A percentile compares a stretch with the other conserved stretches of the same genome.
phyloP scores from a whole-genome alignment of 2,888 invertebrate genomes.

The Caenorhabditis plicata region DNA sequence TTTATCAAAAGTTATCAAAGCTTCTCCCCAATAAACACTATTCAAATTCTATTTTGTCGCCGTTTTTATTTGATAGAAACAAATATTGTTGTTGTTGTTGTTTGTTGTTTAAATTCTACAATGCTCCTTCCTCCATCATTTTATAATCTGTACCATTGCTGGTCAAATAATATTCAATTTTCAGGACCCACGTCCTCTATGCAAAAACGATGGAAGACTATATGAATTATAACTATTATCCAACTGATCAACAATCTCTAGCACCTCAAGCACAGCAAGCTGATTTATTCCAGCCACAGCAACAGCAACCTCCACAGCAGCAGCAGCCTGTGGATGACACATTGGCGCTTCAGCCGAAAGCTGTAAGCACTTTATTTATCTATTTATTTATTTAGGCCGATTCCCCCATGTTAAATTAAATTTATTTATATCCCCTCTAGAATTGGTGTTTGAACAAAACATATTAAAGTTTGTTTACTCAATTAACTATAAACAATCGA shows the following conservation, averaged over 20 bases:
- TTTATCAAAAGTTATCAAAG: too few species aligned
- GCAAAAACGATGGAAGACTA: conserved; percentile 33
- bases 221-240: conserved; percentile 31
- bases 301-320: too few species aligned
- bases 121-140: neutral
- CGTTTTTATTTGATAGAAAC: neutral
- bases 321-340: too few species aligned
- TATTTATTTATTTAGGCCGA: neutral
- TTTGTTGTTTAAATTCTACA: neutral
- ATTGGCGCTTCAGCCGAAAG: conserved; percentile 26
- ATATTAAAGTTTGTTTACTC: conserved; percentile 11
- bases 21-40: too few species aligned
- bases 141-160: neutral
- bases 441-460: conserved; percentile 11
- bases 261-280: too few species aligned
- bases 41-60: too few species aligned
- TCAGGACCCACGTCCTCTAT: conserved; percentile 28
- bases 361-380: conserved; percentile 27
- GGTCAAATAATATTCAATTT: neutral
- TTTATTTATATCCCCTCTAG: conserved; percentile 3
- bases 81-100: neutral
- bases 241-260: conserved; percentile 15
- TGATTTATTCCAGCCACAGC: too few species aligned
- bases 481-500: neutral
- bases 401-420: too few species aligned